A percentile compares a stretch with the other conserved stretches of the same genome.
These are phyloP conservation scores for Tetramorium bicarinatum DNA, from an alignment of 2,888 invertebrate genomes.

Conservation along the genomic window DNA sequence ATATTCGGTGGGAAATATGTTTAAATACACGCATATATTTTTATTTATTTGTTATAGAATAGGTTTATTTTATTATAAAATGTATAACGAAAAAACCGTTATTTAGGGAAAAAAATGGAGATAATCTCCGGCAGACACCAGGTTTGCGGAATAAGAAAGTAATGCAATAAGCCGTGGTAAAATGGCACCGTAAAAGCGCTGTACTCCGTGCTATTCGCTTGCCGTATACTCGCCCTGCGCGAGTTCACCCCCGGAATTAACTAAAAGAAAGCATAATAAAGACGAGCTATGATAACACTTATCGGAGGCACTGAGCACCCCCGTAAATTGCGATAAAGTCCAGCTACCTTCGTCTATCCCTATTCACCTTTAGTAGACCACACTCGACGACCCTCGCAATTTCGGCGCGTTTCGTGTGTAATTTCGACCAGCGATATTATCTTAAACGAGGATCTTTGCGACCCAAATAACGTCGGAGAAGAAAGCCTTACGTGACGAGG, in stretches of 20 bases:
- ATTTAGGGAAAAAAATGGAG: not conserved
- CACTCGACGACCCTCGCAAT: slow-evolving; percentile 21
- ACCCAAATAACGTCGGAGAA: slow-evolving; percentile 25
- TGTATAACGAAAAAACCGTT: not conserved
- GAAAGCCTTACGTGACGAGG: slow-evolving; percentile 37
- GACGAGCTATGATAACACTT: slow-evolving; percentile 58
- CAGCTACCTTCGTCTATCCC: slow-evolving; percentile 3
- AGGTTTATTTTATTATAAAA: not conserved
- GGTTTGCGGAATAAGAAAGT: slow-evolving; percentile 31
- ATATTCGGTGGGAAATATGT: not conserved
- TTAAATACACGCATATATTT: not conserved
- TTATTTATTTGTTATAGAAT: not conserved
- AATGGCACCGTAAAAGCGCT: slow-evolving; percentile 39
- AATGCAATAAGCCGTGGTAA: slow-evolving; percentile 36
- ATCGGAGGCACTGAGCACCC: slow-evolving; percentile 32
- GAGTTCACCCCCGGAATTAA: slow-evolving; percentile 47
- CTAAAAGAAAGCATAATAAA: slow-evolving; percentile 59
- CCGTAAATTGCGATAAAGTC: slow-evolving; percentile 52
- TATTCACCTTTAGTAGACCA: slow-evolving; percentile 21
- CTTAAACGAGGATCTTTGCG: slow-evolving; percentile 49
- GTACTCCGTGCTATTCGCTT: not conserved
- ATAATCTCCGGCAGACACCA: slow-evolving; percentile 24
- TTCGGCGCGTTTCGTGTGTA: slow-evolving; percentile 54
- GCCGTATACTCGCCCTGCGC: not conserved
- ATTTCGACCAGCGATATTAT: slow-evolving; percentile 55